Evolutionary conservation across 2,888 invertebrate species (phyloP).

Genomic region (Cephus rjabovi): DNA sequence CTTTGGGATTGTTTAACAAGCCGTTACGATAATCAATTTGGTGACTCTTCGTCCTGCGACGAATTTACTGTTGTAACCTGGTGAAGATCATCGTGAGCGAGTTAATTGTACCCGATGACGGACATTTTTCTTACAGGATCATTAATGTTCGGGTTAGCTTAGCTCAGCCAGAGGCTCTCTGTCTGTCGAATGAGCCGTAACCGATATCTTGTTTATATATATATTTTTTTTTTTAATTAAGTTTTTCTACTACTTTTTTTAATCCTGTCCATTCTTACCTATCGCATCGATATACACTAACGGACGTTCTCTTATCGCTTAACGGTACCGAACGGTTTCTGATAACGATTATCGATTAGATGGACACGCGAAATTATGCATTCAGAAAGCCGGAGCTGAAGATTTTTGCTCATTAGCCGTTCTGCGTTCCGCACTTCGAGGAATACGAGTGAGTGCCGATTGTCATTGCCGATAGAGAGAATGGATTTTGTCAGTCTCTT

Average conservation of each 20-base stretch:
- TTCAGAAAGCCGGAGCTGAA: not conserved
- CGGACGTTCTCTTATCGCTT: conserved; percentile 61
- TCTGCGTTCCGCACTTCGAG: not conserved
- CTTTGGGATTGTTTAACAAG: not conserved
- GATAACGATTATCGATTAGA: conserved; percentile 62
- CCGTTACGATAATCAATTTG: not conserved
- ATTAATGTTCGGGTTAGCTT: not conserved
- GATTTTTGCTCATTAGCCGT: not conserved
- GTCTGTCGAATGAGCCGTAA: not conserved
- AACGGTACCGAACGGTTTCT: conserved; percentile 60
- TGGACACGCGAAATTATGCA: conserved; percentile 60
- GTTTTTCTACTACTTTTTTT: not conserved
- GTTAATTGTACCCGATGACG: not conserved
- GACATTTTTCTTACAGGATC: not conserved
- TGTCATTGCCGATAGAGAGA: not conserved
- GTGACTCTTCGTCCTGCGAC: not conserved
- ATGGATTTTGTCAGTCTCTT: not conserved
- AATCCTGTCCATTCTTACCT: not conserved
- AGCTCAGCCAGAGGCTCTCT: not conserved
- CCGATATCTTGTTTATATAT: not conserved
- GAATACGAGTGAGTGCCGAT: not conserved
- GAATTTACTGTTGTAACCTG: not conserved
- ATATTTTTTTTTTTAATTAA: not conserved
- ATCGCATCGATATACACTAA: conserved; percentile 10
- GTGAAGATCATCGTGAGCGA: not conserved